Base-by-base conservation (phyloP, 2,888 invertebrate species). In the Lymantria monacha region DNA sequence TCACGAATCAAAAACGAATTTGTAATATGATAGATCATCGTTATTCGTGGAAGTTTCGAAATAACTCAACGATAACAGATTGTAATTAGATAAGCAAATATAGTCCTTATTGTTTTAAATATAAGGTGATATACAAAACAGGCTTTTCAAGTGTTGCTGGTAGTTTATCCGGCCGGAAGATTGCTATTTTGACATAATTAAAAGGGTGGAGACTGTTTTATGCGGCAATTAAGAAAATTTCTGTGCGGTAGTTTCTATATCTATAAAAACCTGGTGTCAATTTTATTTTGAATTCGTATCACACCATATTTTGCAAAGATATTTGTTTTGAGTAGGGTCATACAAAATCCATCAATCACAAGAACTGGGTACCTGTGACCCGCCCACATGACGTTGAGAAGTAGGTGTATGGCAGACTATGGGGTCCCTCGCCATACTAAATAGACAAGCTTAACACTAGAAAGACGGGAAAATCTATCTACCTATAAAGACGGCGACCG, bases 151-250 rank as follows among this genome's bases (percentile, higher is more conserved):
- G 66, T 76, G 75, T 74, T 74, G 73, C 73, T 78, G 66, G 63
- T 65, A 69, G 76, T 75, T 72, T 83, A 85, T 82, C 85, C 87
- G 84, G 81, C 81, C 89, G 90, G 88, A 90, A 87, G 87, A 90
- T 90, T 84, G 82, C 79, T 83, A 86, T 85, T 88, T 89, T 82
- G 88, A 85, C 87, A 90, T 90, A 88, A 90, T 90, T 88, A 87
- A 90, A 87, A 85, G 86, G 87, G 90, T 83, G 90, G 83, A 75
- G 89, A 90, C 83, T 85, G 83, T 81, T 90, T 90, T 86, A 89
- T 88, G 85, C 83, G 76, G 81, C 80, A 87, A 90, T 91, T 89
- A 88, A 81, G 76, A 78, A 83, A 77, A 84, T 85, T 79, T 72
- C 74, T 77, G 76, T 73, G 79, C 80, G 57, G 69, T 72, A 76